Evolutionary conservation across 2,888 invertebrate species (phyloP).

Genomic region (Cataglyphis albicans): DNA sequence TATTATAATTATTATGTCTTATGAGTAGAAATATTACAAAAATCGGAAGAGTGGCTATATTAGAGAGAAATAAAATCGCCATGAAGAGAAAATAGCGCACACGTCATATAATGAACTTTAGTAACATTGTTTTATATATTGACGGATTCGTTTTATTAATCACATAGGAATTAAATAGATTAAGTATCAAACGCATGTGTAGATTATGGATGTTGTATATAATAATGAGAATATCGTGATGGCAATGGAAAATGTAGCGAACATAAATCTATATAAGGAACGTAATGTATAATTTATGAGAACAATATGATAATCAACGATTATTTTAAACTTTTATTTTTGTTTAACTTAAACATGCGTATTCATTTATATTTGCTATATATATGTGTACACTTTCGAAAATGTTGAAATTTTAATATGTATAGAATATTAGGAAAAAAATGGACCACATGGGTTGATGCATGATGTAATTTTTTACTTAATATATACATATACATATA

Average conservation of each 20-base stretch:
- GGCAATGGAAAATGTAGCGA: constrained; percentile 7
- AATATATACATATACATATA: background rate
- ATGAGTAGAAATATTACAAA: background rate
- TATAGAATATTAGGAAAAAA: background rate
- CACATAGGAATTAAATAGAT: constrained; percentile 12
- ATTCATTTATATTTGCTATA: constrained; percentile 31
- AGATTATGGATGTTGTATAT: constrained; percentile 6
- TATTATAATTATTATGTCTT: constrained; percentile 11
- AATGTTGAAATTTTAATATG: background rate
- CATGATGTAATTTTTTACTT: constrained; percentile 24
- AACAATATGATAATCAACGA: constrained; percentile 69
- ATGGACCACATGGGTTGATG: background rate
- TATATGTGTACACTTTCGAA: constrained; percentile 14
- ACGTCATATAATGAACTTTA: background rate
- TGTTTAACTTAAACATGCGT: constrained; percentile 14
- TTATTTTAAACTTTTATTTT: constrained; percentile 28
- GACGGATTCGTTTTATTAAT: constrained; percentile 3
- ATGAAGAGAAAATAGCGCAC: background rate
- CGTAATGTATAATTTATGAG: constrained; percentile 62
- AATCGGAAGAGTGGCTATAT: background rate
- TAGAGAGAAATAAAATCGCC: constrained; percentile 5
- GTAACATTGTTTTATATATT: constrained; percentile 26
- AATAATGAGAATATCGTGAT: constrained; percentile 1
- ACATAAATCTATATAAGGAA: constrained; percentile 1
- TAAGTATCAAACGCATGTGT: background rate